phyloP scores from a whole-genome alignment of 2,888 invertebrate species.

The Iphiclides podalirius region DNA sequence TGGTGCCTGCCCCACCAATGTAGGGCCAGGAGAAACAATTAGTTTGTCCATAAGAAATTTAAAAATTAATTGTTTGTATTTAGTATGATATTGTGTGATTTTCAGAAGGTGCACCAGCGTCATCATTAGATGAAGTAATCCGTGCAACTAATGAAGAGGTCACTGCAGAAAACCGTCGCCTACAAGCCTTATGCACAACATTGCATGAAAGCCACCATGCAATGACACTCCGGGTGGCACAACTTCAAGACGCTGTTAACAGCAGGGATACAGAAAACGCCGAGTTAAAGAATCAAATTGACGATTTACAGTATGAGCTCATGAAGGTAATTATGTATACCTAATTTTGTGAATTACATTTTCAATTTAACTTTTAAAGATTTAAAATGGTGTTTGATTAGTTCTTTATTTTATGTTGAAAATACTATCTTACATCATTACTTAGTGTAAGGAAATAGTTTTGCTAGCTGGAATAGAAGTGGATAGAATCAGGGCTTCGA shows the following conservation, averaged over 20 bases:
- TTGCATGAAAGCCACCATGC: conserved; percentile 96
- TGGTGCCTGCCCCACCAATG: no score
- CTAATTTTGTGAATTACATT: not conserved
- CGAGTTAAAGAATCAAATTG: conserved; percentile 96
- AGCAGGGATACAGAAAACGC: conserved; percentile 96
- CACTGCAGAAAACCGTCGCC: conserved; percentile 92
- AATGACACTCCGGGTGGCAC: conserved; percentile 93
- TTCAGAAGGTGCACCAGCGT: conserved; percentile 82
- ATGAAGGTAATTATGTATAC: conserved; percentile 82
- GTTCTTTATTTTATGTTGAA: no score
- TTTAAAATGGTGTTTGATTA: no score
- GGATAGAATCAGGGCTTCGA: no score
- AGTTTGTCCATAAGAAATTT: no score
- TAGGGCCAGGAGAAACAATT: no score
- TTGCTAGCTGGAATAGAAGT: no score
- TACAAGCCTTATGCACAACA: conserved; percentile 94
- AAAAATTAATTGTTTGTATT: no score
- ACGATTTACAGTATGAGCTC: conserved; percentile 96
- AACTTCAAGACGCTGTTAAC: conserved; percentile 91
- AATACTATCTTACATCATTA: no score
- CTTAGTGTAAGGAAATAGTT: no score
- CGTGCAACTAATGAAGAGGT: conserved; percentile 92
- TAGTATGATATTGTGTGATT: no score
- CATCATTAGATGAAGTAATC: conserved; percentile 89
- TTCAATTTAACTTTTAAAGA: no score